Base-by-base conservation (phyloP, 2,113 vertebrate species). In the Thomomys bottae region DNA sequence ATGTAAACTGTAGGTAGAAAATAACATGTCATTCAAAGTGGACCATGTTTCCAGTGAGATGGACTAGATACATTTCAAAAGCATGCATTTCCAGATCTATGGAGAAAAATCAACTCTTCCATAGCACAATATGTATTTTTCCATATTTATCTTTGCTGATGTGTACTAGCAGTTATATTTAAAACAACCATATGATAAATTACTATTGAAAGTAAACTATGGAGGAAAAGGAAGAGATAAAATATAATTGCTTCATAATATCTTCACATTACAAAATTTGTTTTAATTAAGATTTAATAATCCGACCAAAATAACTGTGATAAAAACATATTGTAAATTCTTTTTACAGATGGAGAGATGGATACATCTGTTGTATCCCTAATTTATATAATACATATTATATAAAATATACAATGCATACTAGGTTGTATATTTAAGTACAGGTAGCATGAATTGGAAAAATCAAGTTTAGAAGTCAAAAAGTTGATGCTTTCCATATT, bases 1-100 rank as follows among this genome's bases (percentile, higher is more conserved):
- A 26, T 89, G 9, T 61, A 92, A 93, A 80, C 18, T 71, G 28
- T 77, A 12, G 67, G 57, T 83, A 26, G 30, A 63, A 72, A 86
- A 49, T 14, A 83, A 75, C 38, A 23, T 6, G 2, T 26, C 40
- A 54, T 72, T 92, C 45, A 88, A 71, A 6, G 6, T 61, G 18
- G 34, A n/a, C 28, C 4, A 54, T 23, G 30, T 18, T 59, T 83
- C 54, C 64, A 26, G 73, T 63, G 32, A 7, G 84, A n/a, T 49
- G 10, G 28, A 20, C 72, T 7, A 84, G 6, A 11, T 42, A 64
- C 67, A 3, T 77, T 87, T 93, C 63, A 81, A 59, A 87, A 73
- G n/a, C 3, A 80, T 30, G 34, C 38, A 64, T 81, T 26, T 28
- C 30, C 23, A 45, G 8, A 2, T 71, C 6, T n/a, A 18, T 40